Evolutionary conservation across 2,888 invertebrate genomes (phyloP).

Genomic region (Tetropium fuscum): DNA sequence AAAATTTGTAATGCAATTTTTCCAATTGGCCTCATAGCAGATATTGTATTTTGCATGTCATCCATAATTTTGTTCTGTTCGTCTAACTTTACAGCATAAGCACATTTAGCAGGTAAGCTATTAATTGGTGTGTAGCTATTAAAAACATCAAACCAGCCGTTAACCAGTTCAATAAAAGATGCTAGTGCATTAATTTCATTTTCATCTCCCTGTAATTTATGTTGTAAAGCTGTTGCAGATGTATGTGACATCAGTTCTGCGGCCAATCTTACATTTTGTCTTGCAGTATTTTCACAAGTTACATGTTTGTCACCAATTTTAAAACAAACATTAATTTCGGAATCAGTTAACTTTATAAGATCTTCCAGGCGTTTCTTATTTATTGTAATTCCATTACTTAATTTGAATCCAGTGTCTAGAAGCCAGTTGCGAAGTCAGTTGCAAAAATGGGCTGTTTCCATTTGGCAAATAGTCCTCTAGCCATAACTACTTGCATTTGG

Average conservation of each 20-base stretch:
- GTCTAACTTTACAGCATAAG: conserved; percentile 11
- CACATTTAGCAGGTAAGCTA: conserved; percentile 18
- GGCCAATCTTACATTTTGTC: conserved; percentile 27
- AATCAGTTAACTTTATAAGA: conserved; percentile 1
- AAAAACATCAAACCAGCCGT: conserved; percentile 31
- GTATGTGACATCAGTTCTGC: conserved; percentile 25
- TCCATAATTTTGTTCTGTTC: conserved; percentile 16
- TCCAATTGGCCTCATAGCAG: conserved; percentile 16
- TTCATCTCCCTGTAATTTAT: conserved; percentile 7
- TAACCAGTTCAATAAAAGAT: conserved; percentile 21
- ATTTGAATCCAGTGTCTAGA: conserved; percentile 27
- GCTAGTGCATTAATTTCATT: background rate
- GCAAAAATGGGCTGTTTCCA: background rate
- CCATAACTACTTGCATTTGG: background rate
- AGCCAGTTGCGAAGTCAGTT: no score
- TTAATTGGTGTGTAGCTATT: conserved; percentile 15
- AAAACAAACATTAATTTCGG: conserved; percentile 16
- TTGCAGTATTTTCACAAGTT: conserved; percentile 16
- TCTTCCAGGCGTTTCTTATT: conserved; percentile 1
- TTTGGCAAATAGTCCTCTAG: background rate
- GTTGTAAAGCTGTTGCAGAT: conserved; percentile 9
- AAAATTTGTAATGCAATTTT: conserved; percentile 26
- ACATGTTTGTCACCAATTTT: conserved; percentile 15
- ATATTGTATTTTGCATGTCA: conserved; percentile 5
- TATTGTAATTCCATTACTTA: background rate